Evolutionary conservation across 2,113 vertebrate genomes (phyloP).

Genomic region (Micromys minutus): DNA sequence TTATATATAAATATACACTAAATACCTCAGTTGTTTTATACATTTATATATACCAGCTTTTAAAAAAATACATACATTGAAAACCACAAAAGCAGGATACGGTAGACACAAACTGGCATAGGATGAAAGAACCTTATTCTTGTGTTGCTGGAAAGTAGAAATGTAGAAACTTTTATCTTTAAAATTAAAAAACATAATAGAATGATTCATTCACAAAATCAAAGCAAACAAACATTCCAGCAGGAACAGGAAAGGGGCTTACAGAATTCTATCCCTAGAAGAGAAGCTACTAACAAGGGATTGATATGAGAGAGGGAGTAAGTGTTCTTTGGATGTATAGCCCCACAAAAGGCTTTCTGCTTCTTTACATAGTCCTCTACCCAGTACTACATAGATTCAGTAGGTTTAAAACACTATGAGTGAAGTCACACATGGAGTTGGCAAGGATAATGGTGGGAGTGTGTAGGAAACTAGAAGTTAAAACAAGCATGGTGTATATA

Average conservation of each 20-base stretch:
- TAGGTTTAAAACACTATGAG: background rate
- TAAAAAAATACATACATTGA: background rate
- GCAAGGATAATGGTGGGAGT: fast-evolving
- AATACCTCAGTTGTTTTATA: background rate
- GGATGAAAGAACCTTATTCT: background rate
- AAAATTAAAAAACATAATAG: background rate
- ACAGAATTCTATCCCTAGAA: background rate
- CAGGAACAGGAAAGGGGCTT: background rate
- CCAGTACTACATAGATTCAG: background rate
- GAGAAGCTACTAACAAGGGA: background rate
- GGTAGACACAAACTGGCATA: background rate
- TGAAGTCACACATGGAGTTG: too few species aligned
- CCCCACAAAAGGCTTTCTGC: background rate
- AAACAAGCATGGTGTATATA: background rate
- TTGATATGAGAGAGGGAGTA: background rate
- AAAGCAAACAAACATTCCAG: background rate
- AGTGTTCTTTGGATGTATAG: background rate
- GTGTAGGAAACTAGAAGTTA: too few species aligned
- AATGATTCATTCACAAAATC: background rate
- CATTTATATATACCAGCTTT: background rate
- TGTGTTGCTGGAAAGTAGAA: background rate
- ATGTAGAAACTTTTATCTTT: background rate
- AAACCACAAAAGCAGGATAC: background rate
- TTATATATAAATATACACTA: background rate
- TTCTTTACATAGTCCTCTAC: background rate